Evolutionary conservation across 2,888 invertebrate species (phyloP), one percentile per base, ranked within the genome.

Genomic region (Galeruca laticollis): DNA sequence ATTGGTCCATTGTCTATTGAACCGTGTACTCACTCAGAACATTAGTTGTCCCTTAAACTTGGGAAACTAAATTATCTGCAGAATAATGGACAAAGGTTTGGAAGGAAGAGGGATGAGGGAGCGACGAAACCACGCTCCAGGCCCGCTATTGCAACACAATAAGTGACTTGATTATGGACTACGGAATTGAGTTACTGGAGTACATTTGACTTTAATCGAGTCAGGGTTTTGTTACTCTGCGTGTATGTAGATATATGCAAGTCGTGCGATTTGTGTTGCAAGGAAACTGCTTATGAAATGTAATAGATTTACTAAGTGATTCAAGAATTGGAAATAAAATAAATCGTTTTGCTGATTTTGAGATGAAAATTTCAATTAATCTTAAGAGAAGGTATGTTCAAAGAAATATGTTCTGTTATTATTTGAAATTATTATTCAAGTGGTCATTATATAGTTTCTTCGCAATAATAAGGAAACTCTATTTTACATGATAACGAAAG

Each of bases 1-100:
- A 86, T 86, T 86, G 86, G 84, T 79, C 84, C 80, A 86, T 86
- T 86, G 86, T 86, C 86, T 86, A 78, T 69, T 73, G 75, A 57
- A 63, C 65, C 67, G 70, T 73, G 75, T 75, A 72, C 76, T 73
- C 77, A 72, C 74, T 73, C 75, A 72, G 78, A 79, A 82, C 81
- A 82, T 81, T 80, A 80, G 77, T 80, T 69, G 71, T 64, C 73
- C 80, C 80, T 79, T 74, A 80, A 82, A 84, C 82, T 84, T 82
- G 77, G 51, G 74, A 82, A 84, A 84, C 82, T 83, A 76, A 82
- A 82, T 84, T 84, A 84, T 78, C 79, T 75, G 69, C 75, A 75
- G 70, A 83, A 83, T 83, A 84, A 84, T 83, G 83, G 84, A 84
- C 83, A 83, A 82, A 82, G 82, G 81, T 78, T 77, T 73, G 73